Conservation (phyloP, 2,797 vertebrate genomes). For the Pangasius macronema region DNA sequence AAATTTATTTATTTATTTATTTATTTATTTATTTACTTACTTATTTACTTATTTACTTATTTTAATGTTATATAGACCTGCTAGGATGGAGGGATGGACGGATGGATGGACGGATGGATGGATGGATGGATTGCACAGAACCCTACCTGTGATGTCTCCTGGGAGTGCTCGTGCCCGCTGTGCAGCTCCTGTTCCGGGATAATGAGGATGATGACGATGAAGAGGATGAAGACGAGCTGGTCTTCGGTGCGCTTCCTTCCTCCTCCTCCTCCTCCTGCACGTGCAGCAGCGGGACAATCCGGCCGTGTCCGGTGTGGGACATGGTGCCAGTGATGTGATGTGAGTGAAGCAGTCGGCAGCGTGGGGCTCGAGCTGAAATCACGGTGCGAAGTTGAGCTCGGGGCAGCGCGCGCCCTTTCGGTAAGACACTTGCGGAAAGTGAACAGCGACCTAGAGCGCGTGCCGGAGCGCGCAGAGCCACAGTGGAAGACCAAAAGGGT, state of each 20-base stretch:
- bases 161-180: not conserved
- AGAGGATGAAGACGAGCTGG: not conserved
- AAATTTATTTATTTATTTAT: too few relatives aligned
- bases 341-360: not conserved
- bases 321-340: not conserved
- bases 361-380: not conserved
- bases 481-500: slow-evolving; percentile 11
- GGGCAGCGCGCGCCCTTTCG: not conserved
- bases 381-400: not conserved
- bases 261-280: slow-evolving; percentile 18
- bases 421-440: not conserved
- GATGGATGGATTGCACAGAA: not conserved
- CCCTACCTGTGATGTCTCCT: slow-evolving; percentile 19
- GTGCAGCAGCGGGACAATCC: slow-evolving; percentile 8
- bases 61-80: not conserved
- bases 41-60: not conserved
- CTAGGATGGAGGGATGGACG: not conserved
- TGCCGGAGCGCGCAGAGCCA: not conserved
- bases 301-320: slow-evolving; percentile 5
- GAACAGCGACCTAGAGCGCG: not conserved
- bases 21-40: not conserved
- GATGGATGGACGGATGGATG: not conserved
- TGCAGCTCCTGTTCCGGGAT: not conserved
- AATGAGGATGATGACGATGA: not conserved
- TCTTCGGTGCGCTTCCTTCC: slow-evolving; percentile 7